Percentiles rank a stretch among this genome's conserved stretches.
Evolutionary conservation across 2,888 invertebrate genomes (phyloP).

Genomic region (Torymus tubicola): DNA sequence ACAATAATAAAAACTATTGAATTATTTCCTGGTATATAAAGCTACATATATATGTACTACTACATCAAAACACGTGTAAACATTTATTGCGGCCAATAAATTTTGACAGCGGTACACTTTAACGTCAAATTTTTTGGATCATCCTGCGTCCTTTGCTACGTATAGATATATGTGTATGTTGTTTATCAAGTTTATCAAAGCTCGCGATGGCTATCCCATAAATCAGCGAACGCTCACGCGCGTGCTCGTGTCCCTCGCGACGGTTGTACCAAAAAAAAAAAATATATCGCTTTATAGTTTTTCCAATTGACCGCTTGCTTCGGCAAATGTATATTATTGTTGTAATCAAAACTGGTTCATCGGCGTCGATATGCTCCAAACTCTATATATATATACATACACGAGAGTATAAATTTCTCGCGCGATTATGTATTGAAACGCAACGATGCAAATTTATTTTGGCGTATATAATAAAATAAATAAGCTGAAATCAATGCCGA

Average conservation of each 20-base stretch:
- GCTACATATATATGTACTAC: conserved; percentile 1
- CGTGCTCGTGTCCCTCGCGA: not conserved
- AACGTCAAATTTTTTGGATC: conserved; percentile 20
- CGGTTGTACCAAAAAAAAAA: too few relatives aligned
- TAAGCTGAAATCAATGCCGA: not conserved
- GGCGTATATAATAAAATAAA: not conserved
- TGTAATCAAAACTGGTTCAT: conserved; percentile 12
- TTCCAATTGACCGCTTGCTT: not conserved
- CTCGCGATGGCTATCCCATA: conserved; percentile 14
- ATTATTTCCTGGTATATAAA: too few relatives aligned
- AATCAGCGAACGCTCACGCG: conserved; percentile 12
- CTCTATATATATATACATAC: too few relatives aligned
- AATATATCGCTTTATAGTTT: not conserved
- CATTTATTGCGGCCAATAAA: not conserved
- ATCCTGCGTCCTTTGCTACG: not conserved
- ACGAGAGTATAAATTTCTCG: not conserved
- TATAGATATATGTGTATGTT: not conserved
- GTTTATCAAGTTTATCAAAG: conserved; percentile 44
- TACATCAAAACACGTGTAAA: not conserved
- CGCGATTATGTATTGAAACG: conserved; percentile 13
- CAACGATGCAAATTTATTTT: not conserved
- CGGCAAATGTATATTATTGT: not conserved
- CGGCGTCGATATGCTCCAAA: not conserved
- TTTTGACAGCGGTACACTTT: not conserved
- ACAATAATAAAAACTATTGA: too few relatives aligned